These are phyloP conservation scores for Tetropium fuscum DNA, from an alignment of 2,888 invertebrate genomes.

Conservation along the genomic window DNA sequence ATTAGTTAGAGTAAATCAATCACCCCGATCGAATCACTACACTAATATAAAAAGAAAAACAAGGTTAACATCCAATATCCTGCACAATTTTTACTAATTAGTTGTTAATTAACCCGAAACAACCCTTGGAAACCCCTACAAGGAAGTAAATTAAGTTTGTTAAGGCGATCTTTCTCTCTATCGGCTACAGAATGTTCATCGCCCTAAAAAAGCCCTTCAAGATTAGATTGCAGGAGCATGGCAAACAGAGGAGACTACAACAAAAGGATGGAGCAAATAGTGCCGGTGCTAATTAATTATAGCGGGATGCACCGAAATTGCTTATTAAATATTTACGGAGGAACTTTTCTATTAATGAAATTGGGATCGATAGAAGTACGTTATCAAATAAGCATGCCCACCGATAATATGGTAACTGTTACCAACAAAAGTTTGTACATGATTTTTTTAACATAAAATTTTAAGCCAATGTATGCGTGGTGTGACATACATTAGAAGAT, in stretches of 20 bases:
- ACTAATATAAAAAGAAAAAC: slow-evolving; percentile 47
- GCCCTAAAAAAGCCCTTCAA: slow-evolving; percentile 35
- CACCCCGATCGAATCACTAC: slow-evolving; percentile 39
- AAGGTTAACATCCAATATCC: slow-evolving; percentile 49
- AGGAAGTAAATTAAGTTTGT: slow-evolving; percentile 54
- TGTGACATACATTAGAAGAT: too few relatives aligned
- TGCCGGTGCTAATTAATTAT: slow-evolving; percentile 29
- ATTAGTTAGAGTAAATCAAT: slow-evolving; percentile 47
- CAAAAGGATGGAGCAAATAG: slow-evolving; percentile 17
- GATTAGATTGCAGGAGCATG: slow-evolving; percentile 32
- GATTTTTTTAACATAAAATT: too few relatives aligned
- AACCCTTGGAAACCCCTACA: slow-evolving; percentile 43
- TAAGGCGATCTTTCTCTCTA: slow-evolving; percentile 44
- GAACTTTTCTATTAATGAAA: slow-evolving; percentile 9
- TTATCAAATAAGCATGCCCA: too few relatives aligned
- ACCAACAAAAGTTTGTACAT: too few relatives aligned
- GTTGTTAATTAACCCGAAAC: slow-evolving; percentile 55
- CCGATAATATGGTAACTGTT: too few relatives aligned
- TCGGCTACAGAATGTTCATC: slow-evolving; percentile 50
- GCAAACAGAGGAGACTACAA: slow-evolving; percentile 27
- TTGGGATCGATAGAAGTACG: too few relatives aligned
- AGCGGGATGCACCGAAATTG: slow-evolving; percentile 6
- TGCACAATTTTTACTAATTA: slow-evolving; percentile 55
- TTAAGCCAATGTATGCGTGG: too few relatives aligned
- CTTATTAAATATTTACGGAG: slow-evolving; percentile 25